Evolutionary conservation across 2,888 invertebrate genomes (phyloP).

Genomic region (Rhamphomyia laevipes): DNA sequence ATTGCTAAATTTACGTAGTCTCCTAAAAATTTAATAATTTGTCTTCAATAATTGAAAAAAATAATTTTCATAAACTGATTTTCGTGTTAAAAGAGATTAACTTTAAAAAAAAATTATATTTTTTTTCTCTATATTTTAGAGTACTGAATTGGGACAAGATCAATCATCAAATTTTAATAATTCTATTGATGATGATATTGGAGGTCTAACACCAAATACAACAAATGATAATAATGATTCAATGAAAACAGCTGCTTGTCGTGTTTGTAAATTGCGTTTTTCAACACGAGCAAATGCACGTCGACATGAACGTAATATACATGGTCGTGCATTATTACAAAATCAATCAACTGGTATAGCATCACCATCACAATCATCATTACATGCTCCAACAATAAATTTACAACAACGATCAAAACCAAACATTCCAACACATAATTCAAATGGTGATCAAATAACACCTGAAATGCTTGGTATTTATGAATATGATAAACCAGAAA

Average conservation of each 20-base stretch:
- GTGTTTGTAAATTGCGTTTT: conserved; percentile 36
- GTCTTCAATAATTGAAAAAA: too few species aligned
- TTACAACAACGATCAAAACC: conserved; percentile 22
- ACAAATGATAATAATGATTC: conserved; percentile 3
- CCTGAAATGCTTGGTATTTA: conserved; percentile 24
- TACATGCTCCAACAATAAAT: conserved; percentile 25
- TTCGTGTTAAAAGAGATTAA: background rate
- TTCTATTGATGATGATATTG: background rate
- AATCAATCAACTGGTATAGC: conserved; percentile 22
- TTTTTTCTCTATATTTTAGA: background rate
- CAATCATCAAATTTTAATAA: background rate
- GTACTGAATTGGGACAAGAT: background rate
- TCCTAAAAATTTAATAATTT: too few species aligned
- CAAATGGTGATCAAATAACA: conserved; percentile 22
- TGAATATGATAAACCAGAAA: conserved; percentile 35
- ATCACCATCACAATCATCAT: conserved; percentile 20
- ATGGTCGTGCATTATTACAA: conserved; percentile 25
- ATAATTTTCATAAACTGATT: too few species aligned
- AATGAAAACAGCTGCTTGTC: conserved; percentile 18
- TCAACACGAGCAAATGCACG: conserved; percentile 38
- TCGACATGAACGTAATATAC: conserved; percentile 37
- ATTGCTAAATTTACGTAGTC: too few species aligned
- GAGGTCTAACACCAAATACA: background rate
- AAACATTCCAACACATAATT: conserved; percentile 19
- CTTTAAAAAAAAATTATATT: background rate